Base-by-base conservation (phyloP, 2,113 vertebrate genomes). In the Gadus chalcogrammus region DNA sequence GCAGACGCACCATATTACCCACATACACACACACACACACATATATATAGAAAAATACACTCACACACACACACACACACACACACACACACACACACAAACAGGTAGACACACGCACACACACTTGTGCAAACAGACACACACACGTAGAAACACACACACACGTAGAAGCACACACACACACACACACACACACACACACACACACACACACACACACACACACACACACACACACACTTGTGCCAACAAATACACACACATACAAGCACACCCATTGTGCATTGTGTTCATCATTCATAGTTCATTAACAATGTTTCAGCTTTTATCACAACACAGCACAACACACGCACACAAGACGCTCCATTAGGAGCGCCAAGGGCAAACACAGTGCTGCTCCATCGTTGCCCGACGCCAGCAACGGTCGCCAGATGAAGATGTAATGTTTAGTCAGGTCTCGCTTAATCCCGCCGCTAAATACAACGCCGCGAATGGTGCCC, bases 381-480 rank as follows among this genome's bases (percentile, higher is more conserved):
- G 31, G 5, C 31, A 31, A 31, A n/a, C 31, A 31, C 31, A 31
- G 42, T 0, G 7, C 42, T 9, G 42, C 7, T 9, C 8, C 42
- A 13, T 48, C 12, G 42, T 48, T 48, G 42, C 9, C 42, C 42
- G 42, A 48, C 22, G 8, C 42, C 20, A 61, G 73, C 61, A 64
- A 53, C 58, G 61, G 64, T 72, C 64, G 7, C 24, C 69, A 74
- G 70, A 83, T 67, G 69, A 73, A 60, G 4, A 71, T 80, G 75
- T 83, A 68, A 75, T 71, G 81, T 7, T n/a, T 72, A 80, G 84
- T 82, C 76, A 77, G 53, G 61, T 88, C 85, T 90, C 84, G 85
- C 82, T 88, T 87, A 75, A 68, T 82, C 83, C 70, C 56, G 20
- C 69, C 27, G 84, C 82, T 85, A 84, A 88, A 90, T 85, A 85